These are phyloP conservation scores for Yasuhikotakia modesta DNA, from an alignment of 2,797 vertebrate species.

Conservation along the genomic window DNA sequence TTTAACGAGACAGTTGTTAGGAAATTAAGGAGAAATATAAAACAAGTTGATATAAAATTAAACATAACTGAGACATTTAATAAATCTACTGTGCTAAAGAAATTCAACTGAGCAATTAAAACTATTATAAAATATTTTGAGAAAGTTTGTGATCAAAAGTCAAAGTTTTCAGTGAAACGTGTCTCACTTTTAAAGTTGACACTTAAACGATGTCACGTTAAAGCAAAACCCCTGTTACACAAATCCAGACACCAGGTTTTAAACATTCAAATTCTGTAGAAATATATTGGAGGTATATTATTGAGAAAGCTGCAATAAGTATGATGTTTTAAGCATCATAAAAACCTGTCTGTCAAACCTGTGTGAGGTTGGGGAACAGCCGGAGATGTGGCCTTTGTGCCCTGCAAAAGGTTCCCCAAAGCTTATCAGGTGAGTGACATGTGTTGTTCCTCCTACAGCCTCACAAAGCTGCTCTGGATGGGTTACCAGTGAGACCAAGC, in stretches of 20 bases:
- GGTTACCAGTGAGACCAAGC: constrained; percentile 42
- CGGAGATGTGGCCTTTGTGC: constrained; percentile 25
- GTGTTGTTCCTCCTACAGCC: constrained; percentile 34
- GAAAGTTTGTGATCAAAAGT: no score
- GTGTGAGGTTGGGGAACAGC: constrained; percentile 19
- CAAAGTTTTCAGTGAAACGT: neutral
- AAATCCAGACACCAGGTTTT: no score
- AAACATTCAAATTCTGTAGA: no score
- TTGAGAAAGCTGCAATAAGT: neutral
- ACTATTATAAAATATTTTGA: no score
- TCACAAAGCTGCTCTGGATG: constrained; percentile 41
- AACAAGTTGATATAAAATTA: no score
- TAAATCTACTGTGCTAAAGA: no score
- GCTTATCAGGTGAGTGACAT: constrained; percentile 45
- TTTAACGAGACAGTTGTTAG: no score
- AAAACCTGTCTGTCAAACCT: neutral
- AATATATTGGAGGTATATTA: neutral
- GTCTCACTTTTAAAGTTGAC: neutral
- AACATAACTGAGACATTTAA: no score
- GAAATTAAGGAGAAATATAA: no score
- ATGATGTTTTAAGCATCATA: neutral
- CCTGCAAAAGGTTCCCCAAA: constrained; percentile 31
- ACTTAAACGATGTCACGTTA: neutral
- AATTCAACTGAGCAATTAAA: no score
- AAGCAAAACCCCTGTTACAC: no score